A percentile compares a stretch with the other conserved stretches of the same genome.
phyloP scores from a whole-genome alignment of 2,113 vertebrate genomes.

The Nettapus auritus region DNA sequence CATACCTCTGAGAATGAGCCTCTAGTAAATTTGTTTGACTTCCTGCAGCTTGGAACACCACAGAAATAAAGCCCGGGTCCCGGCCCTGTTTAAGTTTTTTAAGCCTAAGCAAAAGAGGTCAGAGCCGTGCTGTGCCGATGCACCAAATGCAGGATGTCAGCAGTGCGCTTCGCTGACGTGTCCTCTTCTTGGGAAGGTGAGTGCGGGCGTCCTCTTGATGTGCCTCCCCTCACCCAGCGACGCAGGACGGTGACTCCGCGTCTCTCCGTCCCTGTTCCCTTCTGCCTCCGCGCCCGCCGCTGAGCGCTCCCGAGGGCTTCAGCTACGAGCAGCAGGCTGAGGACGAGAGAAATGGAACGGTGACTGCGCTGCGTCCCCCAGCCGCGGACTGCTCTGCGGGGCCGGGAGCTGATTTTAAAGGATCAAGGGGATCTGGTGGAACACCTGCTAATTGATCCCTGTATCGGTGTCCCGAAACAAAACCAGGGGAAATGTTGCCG shows the following conservation, averaged over 20 bases:
- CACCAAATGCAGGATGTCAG: fast-evolving
- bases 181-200: not conserved
- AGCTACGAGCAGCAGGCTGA: conserved; percentile 51
- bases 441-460: not conserved
- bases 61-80: not conserved
- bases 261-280: not conserved
- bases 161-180: fast-evolving
- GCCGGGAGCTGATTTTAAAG: conserved; percentile 48
- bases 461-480: not conserved
- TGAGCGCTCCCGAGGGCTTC: not conserved
- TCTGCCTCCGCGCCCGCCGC: not conserved
- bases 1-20: not conserved
- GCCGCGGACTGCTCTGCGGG: not conserved
- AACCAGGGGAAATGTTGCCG: fast-evolving
- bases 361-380: not conserved
- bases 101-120: not conserved
- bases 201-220: not conserved
- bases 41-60: not conserved
- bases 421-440: not conserved
- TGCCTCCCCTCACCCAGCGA: not conserved
- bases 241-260: conserved; percentile 9
- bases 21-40: not conserved
- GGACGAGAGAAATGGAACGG: not conserved
- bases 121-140: not conserved
- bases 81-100: not conserved